Evolutionary conservation across 1,140 invertebrate genomes (phyloP), one percentile per base, ranked within the genome.

Genomic region (Achroia grisella): DNA sequence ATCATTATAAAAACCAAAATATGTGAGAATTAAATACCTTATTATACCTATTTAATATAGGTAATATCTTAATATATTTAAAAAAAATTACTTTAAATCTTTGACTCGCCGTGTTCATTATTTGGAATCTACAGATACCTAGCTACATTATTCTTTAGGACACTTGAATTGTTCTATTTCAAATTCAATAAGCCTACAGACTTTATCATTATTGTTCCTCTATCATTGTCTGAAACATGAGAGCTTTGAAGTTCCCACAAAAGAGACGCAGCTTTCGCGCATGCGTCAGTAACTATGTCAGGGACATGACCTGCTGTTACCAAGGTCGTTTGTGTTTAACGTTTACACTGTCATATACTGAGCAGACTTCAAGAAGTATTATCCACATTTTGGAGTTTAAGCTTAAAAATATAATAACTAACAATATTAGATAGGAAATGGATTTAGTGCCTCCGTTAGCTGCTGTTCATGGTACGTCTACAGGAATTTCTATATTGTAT

Each of bases 281-380:
- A 79, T 79, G 79, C 66, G 69, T 31, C 11, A 6, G 44, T 47
- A 81, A 68, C 31, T 71, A 37, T 81, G 80, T 81, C 80, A 84
- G 59, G 80, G 77, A 57, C 73, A 52, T 62, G 65, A 59, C 68
- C 60, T 53, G 62, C 43, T 49, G 29, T 35, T 41, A 29, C 57
- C 76, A 84, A 84, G 80, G 80, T 84, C 77, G 75, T 13, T 54
- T 41, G 56, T 80, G 75, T 83, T 83, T 80, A 62, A 68, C 59
- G 47, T 66, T 40, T 40, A 47, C 39, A 30, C 57, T 68, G 61
- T 57, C 61, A 71, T 23, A 3, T 23, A 23, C 17, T 23, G 2
- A 23, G 17, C 2, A 2, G 17, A 23, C 36, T 53, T 17, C 34
- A 43, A 37, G 36, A 6, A 37, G 14, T 34, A 41, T 48, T 13